Evolutionary conservation across 2,888 invertebrate genomes (phyloP).

Genomic region (Habroteleia sp.): DNA sequence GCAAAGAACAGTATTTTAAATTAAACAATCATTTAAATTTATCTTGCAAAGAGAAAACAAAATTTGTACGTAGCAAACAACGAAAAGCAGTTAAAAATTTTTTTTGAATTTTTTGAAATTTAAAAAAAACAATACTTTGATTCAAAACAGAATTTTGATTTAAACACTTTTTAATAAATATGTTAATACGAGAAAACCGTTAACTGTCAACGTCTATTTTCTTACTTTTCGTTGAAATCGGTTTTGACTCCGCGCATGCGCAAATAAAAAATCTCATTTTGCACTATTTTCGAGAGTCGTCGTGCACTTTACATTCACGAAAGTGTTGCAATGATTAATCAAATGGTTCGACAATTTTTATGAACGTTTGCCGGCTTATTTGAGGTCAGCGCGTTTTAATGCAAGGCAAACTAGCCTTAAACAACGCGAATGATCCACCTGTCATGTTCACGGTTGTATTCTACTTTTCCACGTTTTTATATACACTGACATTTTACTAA

Average conservation of each 20-base stretch:
- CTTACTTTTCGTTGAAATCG: too few relatives aligned
- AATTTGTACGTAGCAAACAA: too few relatives aligned
- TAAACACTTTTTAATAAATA: too few relatives aligned
- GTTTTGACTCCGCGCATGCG: constrained; percentile 8
- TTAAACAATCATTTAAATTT: too few relatives aligned
- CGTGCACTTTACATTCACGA: constrained; percentile 34
- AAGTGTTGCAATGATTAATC: constrained; percentile 53
- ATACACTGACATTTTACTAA: constrained; percentile 15
- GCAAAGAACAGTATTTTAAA: too few relatives aligned
- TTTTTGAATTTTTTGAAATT: too few relatives aligned
- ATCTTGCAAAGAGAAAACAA: too few relatives aligned
- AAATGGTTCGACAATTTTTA: constrained; percentile 49
- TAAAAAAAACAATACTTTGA: too few relatives aligned
- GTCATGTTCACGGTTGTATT: constrained; percentile 28
- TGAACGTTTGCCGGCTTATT: constrained; percentile 38
- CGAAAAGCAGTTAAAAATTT: too few relatives aligned
- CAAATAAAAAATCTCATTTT: neutral
- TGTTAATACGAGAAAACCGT: too few relatives aligned
- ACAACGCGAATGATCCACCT: constrained; percentile 31
- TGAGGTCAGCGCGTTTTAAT: constrained; percentile 58
- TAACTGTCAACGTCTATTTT: too few relatives aligned
- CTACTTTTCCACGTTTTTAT: constrained; percentile 17
- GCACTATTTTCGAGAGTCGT: neutral
- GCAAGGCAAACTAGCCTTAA: constrained; percentile 53
- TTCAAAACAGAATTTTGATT: too few relatives aligned